Evolutionary conservation across 2,888 invertebrate genomes (phyloP).

Genomic region (Drosophila differens): DNA sequence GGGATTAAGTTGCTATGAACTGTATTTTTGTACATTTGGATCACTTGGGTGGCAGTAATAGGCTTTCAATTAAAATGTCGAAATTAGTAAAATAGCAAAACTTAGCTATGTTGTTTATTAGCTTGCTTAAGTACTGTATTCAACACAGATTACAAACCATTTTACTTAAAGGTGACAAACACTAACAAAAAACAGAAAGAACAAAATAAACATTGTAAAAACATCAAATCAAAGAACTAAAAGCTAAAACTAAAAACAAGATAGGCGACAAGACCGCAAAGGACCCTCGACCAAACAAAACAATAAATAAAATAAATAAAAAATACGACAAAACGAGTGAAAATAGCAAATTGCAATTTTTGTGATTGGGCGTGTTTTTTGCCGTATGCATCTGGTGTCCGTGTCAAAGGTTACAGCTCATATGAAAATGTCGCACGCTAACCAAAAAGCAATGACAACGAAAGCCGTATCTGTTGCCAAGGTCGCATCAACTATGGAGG

Average conservation of each 20-base stretch:
- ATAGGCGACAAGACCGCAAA: not conserved
- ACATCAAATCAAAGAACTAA: not conserved
- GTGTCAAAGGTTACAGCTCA: slow-evolving; percentile 59
- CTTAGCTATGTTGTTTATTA: not conserved
- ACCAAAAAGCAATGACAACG: slow-evolving; percentile 63
- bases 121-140: not conserved
- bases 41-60: not conserved
- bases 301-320: not conserved
- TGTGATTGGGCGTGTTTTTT: slow-evolving; percentile 43
- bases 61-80: not conserved
- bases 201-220: not conserved
- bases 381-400: slow-evolving; percentile 35
- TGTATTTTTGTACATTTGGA: not conserved
- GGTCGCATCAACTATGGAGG: slow-evolving; percentile 38
- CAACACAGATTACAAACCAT: not conserved
- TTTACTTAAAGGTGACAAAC: not conserved
- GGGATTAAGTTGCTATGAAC: not conserved
- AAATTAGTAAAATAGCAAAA: not conserved
- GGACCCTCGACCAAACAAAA: not conserved
- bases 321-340: slow-evolving; percentile 19
- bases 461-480: slow-evolving; percentile 41
- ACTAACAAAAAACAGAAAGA: not conserved
- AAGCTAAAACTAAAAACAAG: not conserved
- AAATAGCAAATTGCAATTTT: slow-evolving; percentile 48
- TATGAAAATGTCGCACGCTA: slow-evolving; percentile 63